phyloP scores from a whole-genome alignment of 2,888 invertebrate genomes.

The Platypus cylindrus region DNA sequence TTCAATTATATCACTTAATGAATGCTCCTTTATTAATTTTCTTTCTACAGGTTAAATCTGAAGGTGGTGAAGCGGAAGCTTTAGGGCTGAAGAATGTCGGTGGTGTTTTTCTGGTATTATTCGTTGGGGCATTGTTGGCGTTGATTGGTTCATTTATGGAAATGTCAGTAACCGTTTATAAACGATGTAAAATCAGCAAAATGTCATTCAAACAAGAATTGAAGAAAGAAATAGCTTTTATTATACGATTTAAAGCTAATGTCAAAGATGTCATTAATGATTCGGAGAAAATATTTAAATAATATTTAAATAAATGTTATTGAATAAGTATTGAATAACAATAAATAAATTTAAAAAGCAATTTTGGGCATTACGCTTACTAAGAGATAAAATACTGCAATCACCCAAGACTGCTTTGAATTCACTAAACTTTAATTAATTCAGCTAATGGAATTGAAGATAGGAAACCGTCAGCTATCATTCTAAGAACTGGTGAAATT shows the following conservation, averaged over 20 bases:
- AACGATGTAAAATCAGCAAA: conserved; percentile 30
- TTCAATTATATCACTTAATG: background rate
- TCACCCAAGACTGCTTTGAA: no score
- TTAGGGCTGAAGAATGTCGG: conserved; percentile 69
- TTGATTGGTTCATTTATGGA: conserved; percentile 57
- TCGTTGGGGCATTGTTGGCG: conserved; percentile 51
- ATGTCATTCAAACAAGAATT: conserved; percentile 53
- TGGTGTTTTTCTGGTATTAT: conserved; percentile 70
- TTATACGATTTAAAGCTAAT: conserved; percentile 55
- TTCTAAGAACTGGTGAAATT: conserved; percentile 12
- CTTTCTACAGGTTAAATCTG: conserved; percentile 25
- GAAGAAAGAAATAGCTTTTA: conserved; percentile 57
- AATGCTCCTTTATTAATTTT: background rate
- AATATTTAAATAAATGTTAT: conserved; percentile 5
- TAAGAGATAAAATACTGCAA: no score
- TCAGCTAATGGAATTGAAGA: conserved; percentile 17
- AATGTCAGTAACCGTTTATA: conserved; percentile 41
- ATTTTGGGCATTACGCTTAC: no score
- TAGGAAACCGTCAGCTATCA: conserved; percentile 16
- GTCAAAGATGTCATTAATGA: conserved; percentile 44
- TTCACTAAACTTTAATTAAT: no score
- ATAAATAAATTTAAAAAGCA: no score
- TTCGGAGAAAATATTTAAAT: no score
- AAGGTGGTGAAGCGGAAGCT: conserved; percentile 42
- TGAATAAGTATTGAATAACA: no score